Conservation (phyloP, 2,888 invertebrate genomes). For the Rotaria sp. region DNA sequence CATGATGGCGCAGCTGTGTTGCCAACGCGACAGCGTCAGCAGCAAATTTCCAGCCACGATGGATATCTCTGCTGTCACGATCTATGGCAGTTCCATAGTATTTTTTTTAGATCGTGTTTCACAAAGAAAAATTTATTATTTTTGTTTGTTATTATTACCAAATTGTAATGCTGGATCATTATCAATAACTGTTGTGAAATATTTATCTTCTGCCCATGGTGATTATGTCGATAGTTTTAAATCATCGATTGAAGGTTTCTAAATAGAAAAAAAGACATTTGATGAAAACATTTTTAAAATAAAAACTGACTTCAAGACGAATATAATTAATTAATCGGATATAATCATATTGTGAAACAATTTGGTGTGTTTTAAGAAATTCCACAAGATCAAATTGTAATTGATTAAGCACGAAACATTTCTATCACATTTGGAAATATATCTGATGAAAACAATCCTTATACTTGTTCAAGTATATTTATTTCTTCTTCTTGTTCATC, state of each 20-base stretch:
- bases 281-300: constrained; percentile 49
- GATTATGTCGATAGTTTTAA: constrained; percentile 35
- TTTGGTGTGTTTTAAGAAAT: background rate
- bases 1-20: no score
- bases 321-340: constrained; percentile 42
- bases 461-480: background rate
- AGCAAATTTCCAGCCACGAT: no score
- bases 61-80: no score
- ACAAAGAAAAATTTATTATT: no score
- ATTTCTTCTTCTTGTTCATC: background rate
- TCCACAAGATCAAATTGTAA: background rate
- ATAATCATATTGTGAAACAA: constrained; percentile 48
- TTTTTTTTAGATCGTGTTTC: background rate
- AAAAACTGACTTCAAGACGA: constrained; percentile 56
- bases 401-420: background rate
- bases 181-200: constrained; percentile 67
- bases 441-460: background rate
- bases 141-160: background rate
- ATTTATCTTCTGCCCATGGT: constrained; percentile 68
- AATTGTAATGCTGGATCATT: constrained; percentile 61
- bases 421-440: background rate
- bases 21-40: no score
- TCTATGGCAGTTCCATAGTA: no score
- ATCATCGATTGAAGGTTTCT: constrained; percentile 41
- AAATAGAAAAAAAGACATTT: background rate